These are phyloP conservation scores for Cecidostiba fungosa DNA, from an alignment of 2,888 invertebrate genomes.

Conservation along the genomic window DNA sequence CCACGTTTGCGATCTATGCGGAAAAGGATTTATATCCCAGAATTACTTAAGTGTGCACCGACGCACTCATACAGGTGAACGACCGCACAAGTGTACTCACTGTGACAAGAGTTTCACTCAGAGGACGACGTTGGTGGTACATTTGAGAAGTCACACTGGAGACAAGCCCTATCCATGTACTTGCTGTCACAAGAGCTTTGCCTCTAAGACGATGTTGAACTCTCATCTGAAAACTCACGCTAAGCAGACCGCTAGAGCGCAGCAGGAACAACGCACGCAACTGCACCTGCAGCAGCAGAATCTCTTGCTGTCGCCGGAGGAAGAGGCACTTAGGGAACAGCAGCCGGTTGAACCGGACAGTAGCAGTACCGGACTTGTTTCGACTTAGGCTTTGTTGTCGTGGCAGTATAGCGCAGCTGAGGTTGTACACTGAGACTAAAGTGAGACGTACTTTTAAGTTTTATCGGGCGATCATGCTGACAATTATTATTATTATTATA, in stretches of 20 bases:
- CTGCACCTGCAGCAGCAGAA: slow-evolving; percentile 56
- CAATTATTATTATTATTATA: not conserved
- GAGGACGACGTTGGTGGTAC: slow-evolving; percentile 78
- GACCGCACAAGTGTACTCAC: slow-evolving; percentile 78
- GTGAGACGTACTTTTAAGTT: slow-evolving; percentile 19
- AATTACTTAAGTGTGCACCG: slow-evolving; percentile 78
- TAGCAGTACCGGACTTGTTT: slow-evolving; percentile 55
- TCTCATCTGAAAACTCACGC: slow-evolving; percentile 79
- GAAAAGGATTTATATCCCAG: slow-evolving; percentile 78
- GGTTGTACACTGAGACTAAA: slow-evolving; percentile 22
- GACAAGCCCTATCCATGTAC: slow-evolving; percentile 78
- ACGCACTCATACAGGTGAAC: slow-evolving; percentile 77
- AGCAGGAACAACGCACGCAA: slow-evolving; percentile 62
- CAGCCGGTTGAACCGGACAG: slow-evolving; percentile 45
- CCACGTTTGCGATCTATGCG: slow-evolving; percentile 82
- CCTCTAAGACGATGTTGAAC: slow-evolving; percentile 79
- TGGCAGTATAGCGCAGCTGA: not conserved
- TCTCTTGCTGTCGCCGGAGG: slow-evolving; percentile 39
- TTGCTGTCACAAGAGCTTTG: slow-evolving; percentile 77
- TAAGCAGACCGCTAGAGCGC: slow-evolving; percentile 74
- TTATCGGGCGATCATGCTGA: not conserved
- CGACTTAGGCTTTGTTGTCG: slow-evolving; percentile 22
- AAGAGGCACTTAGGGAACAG: slow-evolving; percentile 60
- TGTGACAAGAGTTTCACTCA: slow-evolving; percentile 78
- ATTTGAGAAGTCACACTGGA: slow-evolving; percentile 77